These are phyloP conservation scores for Sterrhoptilus dennistouni DNA, from an alignment of 2,113 vertebrate species.

Conservation along the genomic window DNA sequence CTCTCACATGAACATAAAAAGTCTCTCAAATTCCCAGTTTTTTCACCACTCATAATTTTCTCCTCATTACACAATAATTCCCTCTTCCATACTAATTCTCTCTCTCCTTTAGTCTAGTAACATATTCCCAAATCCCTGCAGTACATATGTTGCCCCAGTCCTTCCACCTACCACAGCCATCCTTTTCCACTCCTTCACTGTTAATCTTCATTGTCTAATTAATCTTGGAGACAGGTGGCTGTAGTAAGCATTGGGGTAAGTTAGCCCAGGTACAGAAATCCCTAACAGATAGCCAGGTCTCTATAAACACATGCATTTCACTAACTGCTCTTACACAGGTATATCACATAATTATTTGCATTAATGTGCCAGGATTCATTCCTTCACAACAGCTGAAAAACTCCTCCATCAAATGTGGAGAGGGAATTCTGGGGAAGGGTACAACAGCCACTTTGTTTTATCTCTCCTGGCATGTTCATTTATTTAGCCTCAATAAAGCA, in stretches of 20 bases:
- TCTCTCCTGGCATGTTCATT: neutral
- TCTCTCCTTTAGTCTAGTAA: neutral
- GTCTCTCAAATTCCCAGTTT: neutral
- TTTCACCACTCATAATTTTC: neutral
- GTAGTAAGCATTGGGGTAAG: neutral
- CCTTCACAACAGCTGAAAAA: neutral
- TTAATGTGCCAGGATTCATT: neutral
- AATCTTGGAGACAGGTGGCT: neutral
- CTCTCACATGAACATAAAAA: neutral
- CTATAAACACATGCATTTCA: neutral
- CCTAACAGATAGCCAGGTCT: neutral
- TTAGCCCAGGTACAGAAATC: neutral
- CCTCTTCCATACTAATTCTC: neutral
- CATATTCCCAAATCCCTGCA: neutral
- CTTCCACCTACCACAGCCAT: neutral
- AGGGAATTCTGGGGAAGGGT: neutral
- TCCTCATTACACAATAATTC: neutral
- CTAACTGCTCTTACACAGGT: neutral
- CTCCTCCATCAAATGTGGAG: rapidly evolving
- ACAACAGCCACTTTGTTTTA: neutral
- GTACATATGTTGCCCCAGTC: neutral
- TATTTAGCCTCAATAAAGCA: neutral
- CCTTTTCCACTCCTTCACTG: neutral
- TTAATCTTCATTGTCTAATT: neutral
- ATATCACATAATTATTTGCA: neutral